Percentiles rank a stretch among this genome's conserved stretches.
Conservation (phyloP, 2,888 invertebrate genomes). For the Strigamia crassipes region DNA sequence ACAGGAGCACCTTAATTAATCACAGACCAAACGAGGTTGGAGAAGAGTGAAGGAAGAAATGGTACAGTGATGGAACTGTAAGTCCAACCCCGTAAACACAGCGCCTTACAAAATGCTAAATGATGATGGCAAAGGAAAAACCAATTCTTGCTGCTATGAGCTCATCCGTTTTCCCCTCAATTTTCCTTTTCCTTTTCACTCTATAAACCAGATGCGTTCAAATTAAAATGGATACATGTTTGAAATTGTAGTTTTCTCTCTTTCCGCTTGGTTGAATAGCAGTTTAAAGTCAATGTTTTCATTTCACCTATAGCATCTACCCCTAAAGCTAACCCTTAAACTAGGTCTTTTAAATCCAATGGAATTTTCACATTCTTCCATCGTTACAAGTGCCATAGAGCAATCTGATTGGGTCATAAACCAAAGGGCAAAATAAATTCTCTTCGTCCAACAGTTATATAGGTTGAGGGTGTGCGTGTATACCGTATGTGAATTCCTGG, state of each 20-base stretch:
- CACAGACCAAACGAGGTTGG: conserved; percentile 8
- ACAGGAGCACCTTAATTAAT: conserved; percentile 11
- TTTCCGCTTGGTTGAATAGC: background rate
- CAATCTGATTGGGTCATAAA: conserved; percentile 16
- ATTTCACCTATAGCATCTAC: background rate
- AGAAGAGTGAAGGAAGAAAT: conserved; percentile 21
- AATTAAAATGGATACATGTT: conserved; percentile 11
- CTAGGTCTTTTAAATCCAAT: conserved; percentile 21
- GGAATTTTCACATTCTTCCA: conserved; percentile 16
- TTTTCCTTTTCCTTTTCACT: conserved; percentile 16
- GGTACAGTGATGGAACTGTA: conserved; percentile 3
- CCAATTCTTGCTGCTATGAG: background rate
- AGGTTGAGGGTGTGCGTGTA: background rate
- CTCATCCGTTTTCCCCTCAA: conserved; percentile 16
- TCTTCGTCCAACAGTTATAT: conserved; percentile 11
- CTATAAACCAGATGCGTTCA: conserved; percentile 15
- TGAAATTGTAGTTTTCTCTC: background rate
- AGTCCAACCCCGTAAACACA: conserved; percentile 5
- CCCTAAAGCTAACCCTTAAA: background rate
- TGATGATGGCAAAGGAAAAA: background rate
- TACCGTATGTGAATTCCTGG: conserved; percentile 7
- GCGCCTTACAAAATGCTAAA: conserved; percentile 6
- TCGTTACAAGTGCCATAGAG: conserved; percentile 5
- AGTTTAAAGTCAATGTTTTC: conserved; percentile 21
- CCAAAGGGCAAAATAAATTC: conserved; percentile 21